Conservation (phyloP, 2,797 vertebrate genomes). For the Clarias platycephalus region DNA sequence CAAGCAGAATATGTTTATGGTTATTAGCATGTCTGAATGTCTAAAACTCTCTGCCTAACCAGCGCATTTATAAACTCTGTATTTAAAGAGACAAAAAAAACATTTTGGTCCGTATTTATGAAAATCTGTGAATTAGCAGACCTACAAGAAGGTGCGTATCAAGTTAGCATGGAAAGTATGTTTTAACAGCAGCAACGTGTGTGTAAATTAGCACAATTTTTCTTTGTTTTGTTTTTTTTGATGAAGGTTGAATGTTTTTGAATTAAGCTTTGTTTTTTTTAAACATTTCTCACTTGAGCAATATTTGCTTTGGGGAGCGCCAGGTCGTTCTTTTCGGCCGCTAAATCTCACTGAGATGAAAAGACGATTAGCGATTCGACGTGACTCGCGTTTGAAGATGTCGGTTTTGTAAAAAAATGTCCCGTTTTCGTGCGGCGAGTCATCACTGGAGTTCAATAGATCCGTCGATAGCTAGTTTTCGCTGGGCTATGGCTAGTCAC, state of each 20-base stretch:
- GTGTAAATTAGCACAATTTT: not conserved
- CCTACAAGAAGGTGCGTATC: not conserved
- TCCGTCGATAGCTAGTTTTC: slow-evolving; percentile 42
- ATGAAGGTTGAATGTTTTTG: not conserved
- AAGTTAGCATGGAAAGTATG: not conserved
- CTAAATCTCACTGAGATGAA: slow-evolving; percentile 52
- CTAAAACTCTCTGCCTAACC: too few relatives aligned
- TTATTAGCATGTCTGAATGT: not conserved
- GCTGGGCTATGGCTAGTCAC: slow-evolving; percentile 34
- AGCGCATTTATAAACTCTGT: too few relatives aligned
- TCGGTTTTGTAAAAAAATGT: not conserved
- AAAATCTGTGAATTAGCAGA: not conserved
- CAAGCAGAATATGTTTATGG: not conserved
- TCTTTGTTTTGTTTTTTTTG: not conserved
- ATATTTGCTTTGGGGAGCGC: not conserved
- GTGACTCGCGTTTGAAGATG: slow-evolving; percentile 43
- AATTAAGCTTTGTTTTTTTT: not conserved
- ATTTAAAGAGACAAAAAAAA: too few relatives aligned
- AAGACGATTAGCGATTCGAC: slow-evolving; percentile 42
- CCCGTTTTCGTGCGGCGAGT: not conserved
- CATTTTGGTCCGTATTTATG: too few relatives aligned
- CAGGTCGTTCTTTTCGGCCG: slow-evolving; percentile 21
- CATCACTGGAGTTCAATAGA: slow-evolving; percentile 37
- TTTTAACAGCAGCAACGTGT: not conserved
- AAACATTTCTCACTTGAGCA: not conserved